A percentile compares a stretch with the other conserved stretches of the same genome.
Conservation (phyloP, 1,140 invertebrate species). For the Lerema accius region DNA sequence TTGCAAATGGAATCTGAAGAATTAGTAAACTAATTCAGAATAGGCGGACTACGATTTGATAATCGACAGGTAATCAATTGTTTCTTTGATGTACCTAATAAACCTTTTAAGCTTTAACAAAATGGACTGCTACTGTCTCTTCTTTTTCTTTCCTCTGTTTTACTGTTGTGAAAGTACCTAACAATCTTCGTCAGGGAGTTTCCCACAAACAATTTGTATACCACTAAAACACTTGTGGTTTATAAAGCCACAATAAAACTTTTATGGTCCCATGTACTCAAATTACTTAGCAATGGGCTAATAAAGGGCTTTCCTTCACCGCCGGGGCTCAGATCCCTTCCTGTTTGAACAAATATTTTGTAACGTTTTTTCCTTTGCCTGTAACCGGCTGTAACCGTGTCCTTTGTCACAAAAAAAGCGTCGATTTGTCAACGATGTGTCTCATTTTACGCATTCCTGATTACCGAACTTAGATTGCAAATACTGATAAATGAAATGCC, state of each 20-base stretch:
- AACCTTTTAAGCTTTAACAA: too few species aligned
- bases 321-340: conserved; percentile 46
- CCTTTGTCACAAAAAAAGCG: conserved; percentile 31
- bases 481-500: conserved; percentile 23
- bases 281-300: conserved; percentile 58
- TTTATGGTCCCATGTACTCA: conserved; percentile 38
- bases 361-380: conserved; percentile 33
- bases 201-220: conserved; percentile 1
- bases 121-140: too few species aligned
- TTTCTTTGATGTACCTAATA: too few species aligned
- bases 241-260: conserved; percentile 18
- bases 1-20: too few species aligned
- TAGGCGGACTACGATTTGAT: too few species aligned
- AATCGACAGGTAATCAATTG: too few species aligned
- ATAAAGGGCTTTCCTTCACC: conserved; percentile 54
- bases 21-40: too few species aligned
- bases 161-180: too few species aligned
- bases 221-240: conserved; percentile 13
- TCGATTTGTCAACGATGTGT: conserved; percentile 27
- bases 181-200: not conserved
- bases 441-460: conserved; percentile 31
- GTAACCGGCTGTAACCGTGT: conserved; percentile 17
- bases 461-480: conserved; percentile 16
- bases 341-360: conserved; percentile 64
- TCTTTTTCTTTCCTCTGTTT: too few species aligned